Evolutionary conservation across 2,113 vertebrate genomes (phyloP).

Genomic region (Tetrao urogallus): DNA sequence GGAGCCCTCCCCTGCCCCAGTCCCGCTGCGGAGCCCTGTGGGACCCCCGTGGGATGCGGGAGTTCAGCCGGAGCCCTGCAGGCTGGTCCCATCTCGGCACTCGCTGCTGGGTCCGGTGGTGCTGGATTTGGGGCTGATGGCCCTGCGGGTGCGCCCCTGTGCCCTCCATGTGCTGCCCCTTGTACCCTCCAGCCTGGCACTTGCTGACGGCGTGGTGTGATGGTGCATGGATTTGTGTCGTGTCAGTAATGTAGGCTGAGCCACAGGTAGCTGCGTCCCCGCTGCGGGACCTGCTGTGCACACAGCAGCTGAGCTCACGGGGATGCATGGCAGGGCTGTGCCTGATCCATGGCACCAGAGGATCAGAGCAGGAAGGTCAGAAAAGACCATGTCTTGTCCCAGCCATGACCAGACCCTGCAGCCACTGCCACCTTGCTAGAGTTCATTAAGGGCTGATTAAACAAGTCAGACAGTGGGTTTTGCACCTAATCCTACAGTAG

Average conservation of each 20-base stretch:
- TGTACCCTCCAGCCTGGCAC: not conserved
- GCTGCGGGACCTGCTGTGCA: not conserved
- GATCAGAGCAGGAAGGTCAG: no score
- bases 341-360: rapidly evolving
- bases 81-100: rapidly evolving
- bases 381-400: not conserved
- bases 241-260: not conserved
- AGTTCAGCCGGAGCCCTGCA: not conserved
- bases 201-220: rapidly evolving
- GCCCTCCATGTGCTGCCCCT: rapidly evolving
- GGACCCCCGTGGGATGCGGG: not conserved
- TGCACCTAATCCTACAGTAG: conserved; percentile 28
- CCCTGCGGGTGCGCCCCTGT: no score
- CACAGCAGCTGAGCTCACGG: not conserved
- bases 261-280: rapidly evolving
- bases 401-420: not conserved
- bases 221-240: not conserved
- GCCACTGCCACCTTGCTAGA: conserved; percentile 15
- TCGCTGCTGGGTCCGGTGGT: rapidly evolving
- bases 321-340: not conserved
- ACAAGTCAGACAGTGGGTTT: conserved; percentile 21
- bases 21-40: not conserved
- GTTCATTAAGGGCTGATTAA: conserved; percentile 60
- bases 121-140: not conserved
- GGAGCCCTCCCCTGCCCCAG: not conserved